Evolutionary conservation across 2,888 invertebrate genomes (phyloP), one percentile per base, ranked within the genome.

Genomic region (Rhamnusium bicolor): DNA sequence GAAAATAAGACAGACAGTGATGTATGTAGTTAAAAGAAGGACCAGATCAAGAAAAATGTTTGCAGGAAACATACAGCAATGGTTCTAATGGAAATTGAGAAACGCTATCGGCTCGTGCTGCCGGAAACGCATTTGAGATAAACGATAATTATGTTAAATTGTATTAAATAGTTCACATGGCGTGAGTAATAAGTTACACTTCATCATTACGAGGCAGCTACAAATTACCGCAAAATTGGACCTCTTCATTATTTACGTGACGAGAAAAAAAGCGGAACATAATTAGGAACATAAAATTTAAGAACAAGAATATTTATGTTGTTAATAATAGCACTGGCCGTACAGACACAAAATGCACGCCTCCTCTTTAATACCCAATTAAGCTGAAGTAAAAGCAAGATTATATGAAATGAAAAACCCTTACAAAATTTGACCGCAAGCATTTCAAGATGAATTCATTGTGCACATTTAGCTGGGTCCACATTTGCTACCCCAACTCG

Each of bases 1-100:
- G 79, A 79, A 79, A 79, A 76, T 72, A 75, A 73, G 76, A 67
- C 65, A 76, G 81, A 82, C 81, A 81, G 79, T 81, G 82, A 82
- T 80, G 78, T 78, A 82, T 81, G 75, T 79, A 69, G 76, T 63
- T 32, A 54, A 61, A 68, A 62, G 68, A 19, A 62, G 61, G 69
- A 71, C 51, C 51, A 47, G 79, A 75, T 68, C 69, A 46, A 69
- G 71, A 73, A 62, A 69, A 72, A 69, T 68, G 61, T 73, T 69
- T 61, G 27, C 21, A 27, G 51, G 32, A 6, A 19, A 18, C 24
- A 21, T 14, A 47, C 46, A n/a, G 56, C 8, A 10, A 49, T 10
- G 46, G 14, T 60, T 51, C 56, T 51, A 61, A 73, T 53, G 69
- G 53, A 53, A 62, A 73, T 69, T 69, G 69, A 63, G 16, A 51